Conservation (phyloP, 2,888 invertebrate genomes). For the Synergus umbraculus region DNA sequence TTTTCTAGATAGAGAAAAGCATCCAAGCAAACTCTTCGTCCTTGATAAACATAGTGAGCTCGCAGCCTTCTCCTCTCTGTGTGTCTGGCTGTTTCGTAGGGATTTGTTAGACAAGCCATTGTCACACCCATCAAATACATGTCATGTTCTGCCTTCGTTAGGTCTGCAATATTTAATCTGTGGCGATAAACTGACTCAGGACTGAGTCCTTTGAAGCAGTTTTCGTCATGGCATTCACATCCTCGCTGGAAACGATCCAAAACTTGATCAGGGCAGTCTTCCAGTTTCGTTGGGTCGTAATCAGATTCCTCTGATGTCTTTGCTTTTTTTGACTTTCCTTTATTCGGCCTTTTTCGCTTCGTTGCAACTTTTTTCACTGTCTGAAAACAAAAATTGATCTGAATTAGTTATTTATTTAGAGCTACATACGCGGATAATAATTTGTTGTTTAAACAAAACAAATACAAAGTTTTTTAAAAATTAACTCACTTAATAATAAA, state of each 20-base stretch:
- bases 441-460: not conserved
- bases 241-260: constrained; percentile 84
- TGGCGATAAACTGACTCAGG: constrained; percentile 88
- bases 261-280: constrained; percentile 85
- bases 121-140: constrained; percentile 93
- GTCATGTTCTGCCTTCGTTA: constrained; percentile 89
- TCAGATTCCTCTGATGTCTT: constrained; percentile 76
- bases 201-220: constrained; percentile 86
- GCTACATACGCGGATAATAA: not conserved
- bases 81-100: constrained; percentile 84
- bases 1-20: constrained; percentile 89
- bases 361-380: not conserved
- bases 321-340: constrained; percentile 78
- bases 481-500: not conserved
- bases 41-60: constrained; percentile 88
- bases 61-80: constrained; percentile 86
- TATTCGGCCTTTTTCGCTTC: constrained; percentile 55
- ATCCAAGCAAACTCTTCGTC: constrained; percentile 87
- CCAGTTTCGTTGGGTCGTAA: constrained; percentile 83
- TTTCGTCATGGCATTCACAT: constrained; percentile 87
- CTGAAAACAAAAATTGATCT: constrained; percentile 1
- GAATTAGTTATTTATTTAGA: not conserved
- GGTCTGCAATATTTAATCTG: constrained; percentile 87
- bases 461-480: too few species aligned
- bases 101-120: constrained; percentile 88